Evolutionary conservation across 2,888 invertebrate species (phyloP), one percentile per base, ranked within the genome.

Genomic region (Scaeva pyrastri): DNA sequence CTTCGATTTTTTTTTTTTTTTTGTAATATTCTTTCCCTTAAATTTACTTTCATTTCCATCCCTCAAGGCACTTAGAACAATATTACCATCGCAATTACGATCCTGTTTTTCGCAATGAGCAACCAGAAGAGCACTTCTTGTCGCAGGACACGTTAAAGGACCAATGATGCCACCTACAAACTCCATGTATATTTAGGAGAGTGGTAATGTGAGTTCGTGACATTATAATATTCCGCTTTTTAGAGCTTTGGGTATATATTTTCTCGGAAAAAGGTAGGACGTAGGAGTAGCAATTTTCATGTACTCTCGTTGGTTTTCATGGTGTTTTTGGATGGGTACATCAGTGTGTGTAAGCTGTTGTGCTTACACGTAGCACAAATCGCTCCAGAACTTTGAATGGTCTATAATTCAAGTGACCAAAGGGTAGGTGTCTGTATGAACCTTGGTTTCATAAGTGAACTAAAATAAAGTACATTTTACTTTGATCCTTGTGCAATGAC

Each of bases 71-170:
- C 75, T 80, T 70, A 62, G 70, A 80, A 70, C 75, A 80, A 80
- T 80, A 80, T 80, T 80, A 80, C 74, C 75, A 75, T 80, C 70
- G 75, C 80, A 80, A 80, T 80, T 80, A 80, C 75, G 60, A 70
- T 70, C 52, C 62, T 45, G 62, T 70, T 80, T 75, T 74, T 80
- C 74, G 55, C 74, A 80, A 74, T 74, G 74, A 70, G 70, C 68
- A 55, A 41, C 75, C 31, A 75, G 70, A 80, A 80, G 80, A 80
- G 55, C 62, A 80, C 70, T 80, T 75, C 70, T 75, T 80, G 75
- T 80, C 70, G 60, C 70, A 80, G 80, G 75, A 80, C 80, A 75
- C 80, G 70, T 80, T 75, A 11, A 26, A 75, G 68, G 55, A 75
- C 68, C 75, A 75, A 75, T 80, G 74, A 62, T 70, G 70, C 62